A percentile compares a stretch with the other conserved stretches of the same genome.
These are phyloP conservation scores for Fukomys damarensis DNA, from an alignment of 2,113 vertebrate genomes.

Conservation along the genomic window DNA sequence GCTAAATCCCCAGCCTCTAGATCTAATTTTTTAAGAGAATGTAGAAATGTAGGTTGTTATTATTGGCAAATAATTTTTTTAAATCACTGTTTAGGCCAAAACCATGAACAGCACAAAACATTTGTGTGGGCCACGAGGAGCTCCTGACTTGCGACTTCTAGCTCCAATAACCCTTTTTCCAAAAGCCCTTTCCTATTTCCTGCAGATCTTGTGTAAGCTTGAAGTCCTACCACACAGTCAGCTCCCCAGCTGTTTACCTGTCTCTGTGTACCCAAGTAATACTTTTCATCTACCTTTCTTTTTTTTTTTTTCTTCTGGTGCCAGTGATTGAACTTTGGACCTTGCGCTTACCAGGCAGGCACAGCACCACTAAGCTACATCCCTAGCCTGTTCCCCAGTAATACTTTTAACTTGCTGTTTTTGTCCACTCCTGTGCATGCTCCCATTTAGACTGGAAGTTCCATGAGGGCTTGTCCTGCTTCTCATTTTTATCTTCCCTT, in stretches of 20 bases:
- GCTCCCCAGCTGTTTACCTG: background rate
- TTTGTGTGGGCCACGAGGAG: background rate
- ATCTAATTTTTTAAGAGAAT: background rate
- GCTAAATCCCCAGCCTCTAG: too few relatives aligned
- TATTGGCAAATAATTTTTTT: background rate
- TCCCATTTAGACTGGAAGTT: slow-evolving; percentile 2
- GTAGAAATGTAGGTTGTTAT: slow-evolving; percentile 7
- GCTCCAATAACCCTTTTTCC: background rate
- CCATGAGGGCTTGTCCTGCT: background rate
- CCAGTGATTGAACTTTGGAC: too few relatives aligned
- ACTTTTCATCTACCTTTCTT: too few relatives aligned
- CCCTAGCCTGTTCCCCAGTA: background rate
- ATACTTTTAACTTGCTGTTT: background rate
- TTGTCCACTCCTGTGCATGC: slow-evolving; percentile 22
- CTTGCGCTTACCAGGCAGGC: too few relatives aligned
- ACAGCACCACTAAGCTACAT: too few relatives aligned
- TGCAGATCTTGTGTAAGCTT: background rate
- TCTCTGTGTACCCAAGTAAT: background rate
- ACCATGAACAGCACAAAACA: background rate
- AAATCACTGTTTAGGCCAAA: background rate
- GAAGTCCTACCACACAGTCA: background rate
- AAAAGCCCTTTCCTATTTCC: background rate
- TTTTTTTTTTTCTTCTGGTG: too few relatives aligned
- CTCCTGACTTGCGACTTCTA: background rate
- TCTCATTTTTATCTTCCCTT: slow-evolving; percentile 29